Evolutionary conservation across 2,888 invertebrate genomes (phyloP).

Genomic region (Oxyteleia sp.): DNA sequence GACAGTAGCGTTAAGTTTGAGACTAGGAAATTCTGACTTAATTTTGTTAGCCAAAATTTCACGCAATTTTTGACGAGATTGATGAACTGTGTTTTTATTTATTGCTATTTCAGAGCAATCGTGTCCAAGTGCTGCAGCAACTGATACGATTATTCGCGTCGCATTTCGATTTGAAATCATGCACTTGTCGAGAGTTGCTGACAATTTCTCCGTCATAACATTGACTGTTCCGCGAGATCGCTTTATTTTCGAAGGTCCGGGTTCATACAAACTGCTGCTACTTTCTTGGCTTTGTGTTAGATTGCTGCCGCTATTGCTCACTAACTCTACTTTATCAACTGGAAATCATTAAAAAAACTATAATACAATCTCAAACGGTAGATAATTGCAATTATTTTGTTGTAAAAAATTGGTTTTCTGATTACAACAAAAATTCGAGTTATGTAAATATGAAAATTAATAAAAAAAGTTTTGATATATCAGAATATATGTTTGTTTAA

Average conservation of each 20-base stretch:
- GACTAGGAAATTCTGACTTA: conserved; percentile 33
- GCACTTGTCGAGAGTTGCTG: conserved; percentile 70
- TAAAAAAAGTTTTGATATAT: too few species aligned
- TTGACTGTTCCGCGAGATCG: conserved; percentile 55
- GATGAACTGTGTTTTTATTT: conserved; percentile 54
- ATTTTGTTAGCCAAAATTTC: conserved; percentile 48
- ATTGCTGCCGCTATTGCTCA: conserved; percentile 4
- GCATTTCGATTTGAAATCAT: conserved; percentile 64
- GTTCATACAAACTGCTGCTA: not conserved
- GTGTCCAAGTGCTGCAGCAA: conserved; percentile 55
- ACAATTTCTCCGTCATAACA: conserved; percentile 69
- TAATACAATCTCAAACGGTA: too few species aligned
- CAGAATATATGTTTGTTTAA: too few species aligned
- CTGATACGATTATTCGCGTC: conserved; percentile 50
- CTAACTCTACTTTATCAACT: too few species aligned
- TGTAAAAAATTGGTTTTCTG: too few species aligned
- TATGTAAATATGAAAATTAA: too few species aligned
- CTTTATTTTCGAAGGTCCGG: conserved; percentile 27
- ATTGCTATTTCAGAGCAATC: conserved; percentile 51
- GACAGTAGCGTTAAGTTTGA: conserved; percentile 33
- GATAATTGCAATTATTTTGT: too few species aligned
- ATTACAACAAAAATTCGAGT: too few species aligned
- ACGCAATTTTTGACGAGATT: conserved; percentile 59
- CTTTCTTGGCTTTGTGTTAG: conserved; percentile 36
- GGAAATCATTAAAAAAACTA: too few species aligned